Conservation (phyloP, 2,888 invertebrate genomes). For the Apotomis capreana region DNA sequence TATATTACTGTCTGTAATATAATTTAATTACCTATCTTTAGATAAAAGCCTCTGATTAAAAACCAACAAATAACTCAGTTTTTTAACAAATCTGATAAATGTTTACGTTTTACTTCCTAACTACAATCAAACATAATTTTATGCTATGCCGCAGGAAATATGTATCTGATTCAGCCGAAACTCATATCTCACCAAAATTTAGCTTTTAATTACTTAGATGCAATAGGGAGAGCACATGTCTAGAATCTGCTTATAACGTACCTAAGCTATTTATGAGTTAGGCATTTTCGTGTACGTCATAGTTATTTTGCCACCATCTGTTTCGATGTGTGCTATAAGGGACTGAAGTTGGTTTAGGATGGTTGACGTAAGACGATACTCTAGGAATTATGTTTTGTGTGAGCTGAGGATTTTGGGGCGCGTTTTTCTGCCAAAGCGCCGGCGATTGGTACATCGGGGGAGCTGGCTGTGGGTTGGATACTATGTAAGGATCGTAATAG, state of each 20-base stretch:
- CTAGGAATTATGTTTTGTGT: constrained; percentile 51
- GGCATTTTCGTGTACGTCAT: constrained; percentile 56
- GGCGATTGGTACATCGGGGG: constrained; percentile 13
- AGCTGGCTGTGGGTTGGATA: constrained; percentile 5
- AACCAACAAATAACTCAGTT: neutral
- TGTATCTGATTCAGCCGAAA: neutral
- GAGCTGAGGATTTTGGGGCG: constrained; percentile 46
- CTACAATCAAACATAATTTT: neutral
- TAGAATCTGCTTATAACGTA: constrained; percentile 6
- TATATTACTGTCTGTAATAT: neutral
- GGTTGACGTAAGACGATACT: constrained; percentile 52
- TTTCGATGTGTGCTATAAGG: constrained; percentile 48
- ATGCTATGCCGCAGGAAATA: neutral
- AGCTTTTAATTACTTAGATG: constrained; percentile 29
- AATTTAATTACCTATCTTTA: neutral
- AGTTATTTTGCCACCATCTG: constrained; percentile 61
- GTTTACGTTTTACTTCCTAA: neutral
- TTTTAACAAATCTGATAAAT: neutral
- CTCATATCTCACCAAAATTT: neutral
- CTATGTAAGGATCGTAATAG: constrained; percentile 4
- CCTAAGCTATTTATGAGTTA: neutral
- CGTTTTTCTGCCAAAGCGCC: constrained; percentile 38
- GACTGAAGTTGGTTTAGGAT: constrained; percentile 52
- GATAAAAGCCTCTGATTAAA: neutral
- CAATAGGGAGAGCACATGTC: constrained; percentile 47